phyloP scores from a whole-genome alignment of 1,140 invertebrate genomes.

The Nymphalis io region DNA sequence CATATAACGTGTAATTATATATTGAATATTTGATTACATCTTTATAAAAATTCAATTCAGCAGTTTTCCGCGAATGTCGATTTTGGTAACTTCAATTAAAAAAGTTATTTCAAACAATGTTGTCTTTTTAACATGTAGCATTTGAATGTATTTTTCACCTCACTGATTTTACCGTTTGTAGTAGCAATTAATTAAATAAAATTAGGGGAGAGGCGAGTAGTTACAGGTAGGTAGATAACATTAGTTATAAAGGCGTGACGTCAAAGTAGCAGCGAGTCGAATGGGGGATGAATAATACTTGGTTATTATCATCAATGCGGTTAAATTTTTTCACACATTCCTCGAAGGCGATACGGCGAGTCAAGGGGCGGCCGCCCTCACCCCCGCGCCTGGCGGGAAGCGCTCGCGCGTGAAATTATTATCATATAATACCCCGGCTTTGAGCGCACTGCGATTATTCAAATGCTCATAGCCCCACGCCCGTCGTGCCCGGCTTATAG shows the following conservation, averaged over 20 bases:
- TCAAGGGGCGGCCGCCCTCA: slow-evolving; percentile 45
- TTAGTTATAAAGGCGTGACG: slow-evolving; percentile 51
- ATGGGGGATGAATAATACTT: slow-evolving; percentile 49
- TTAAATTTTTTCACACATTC: slow-evolving; percentile 74
- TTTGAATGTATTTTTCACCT: slow-evolving; percentile 54
- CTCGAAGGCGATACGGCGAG: slow-evolving; percentile 52
- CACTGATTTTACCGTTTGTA: slow-evolving; percentile 66
- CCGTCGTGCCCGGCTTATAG: slow-evolving; percentile 47
- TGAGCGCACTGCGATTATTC: slow-evolving; percentile 73
- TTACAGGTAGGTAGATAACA: slow-evolving; percentile 40
- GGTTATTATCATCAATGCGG: slow-evolving; percentile 54
- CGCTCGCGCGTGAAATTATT: slow-evolving; percentile 77
- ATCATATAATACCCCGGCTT: slow-evolving; percentile 77
- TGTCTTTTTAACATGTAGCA: not conserved
- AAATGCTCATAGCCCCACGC: slow-evolving; percentile 64
- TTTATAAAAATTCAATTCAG: too few species aligned
- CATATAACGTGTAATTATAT: too few species aligned
- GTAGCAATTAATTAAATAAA: slow-evolving; percentile 68
- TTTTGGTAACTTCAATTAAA: too few species aligned
- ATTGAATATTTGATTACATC: too few species aligned
- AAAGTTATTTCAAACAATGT: too few species aligned
- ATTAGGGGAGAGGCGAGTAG: slow-evolving; percentile 48
- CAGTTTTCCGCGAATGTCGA: too few species aligned
- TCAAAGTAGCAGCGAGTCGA: slow-evolving; percentile 33
- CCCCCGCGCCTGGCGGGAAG: slow-evolving; percentile 41